A percentile compares a stretch with the other conserved stretches of the same genome.
These are phyloP conservation scores for Fragum sueziense DNA, from an alignment of 2,888 invertebrate genomes.

Conservation along the genomic window DNA sequence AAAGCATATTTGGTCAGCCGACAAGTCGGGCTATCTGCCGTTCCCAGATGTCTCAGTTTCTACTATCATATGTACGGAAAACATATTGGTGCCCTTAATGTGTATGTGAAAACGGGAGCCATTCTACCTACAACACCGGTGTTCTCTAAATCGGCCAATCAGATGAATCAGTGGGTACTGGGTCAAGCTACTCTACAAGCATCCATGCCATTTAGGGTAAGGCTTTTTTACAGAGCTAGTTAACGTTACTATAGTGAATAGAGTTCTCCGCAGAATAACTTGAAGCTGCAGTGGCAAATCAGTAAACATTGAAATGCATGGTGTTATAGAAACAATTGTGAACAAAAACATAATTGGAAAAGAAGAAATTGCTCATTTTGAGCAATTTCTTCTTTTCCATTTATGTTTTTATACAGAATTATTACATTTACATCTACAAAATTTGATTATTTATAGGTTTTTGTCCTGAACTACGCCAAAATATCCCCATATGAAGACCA, in stretches of 20 bases:
- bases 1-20: conserved; percentile 69
- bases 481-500: no score
- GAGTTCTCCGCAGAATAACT: no score
- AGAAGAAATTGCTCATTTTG: background rate
- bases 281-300: no score
- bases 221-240: background rate
- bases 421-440: background rate
- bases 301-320: no score
- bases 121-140: conserved; percentile 59
- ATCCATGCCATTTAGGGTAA: conserved; percentile 59
- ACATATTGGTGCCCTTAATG: conserved; percentile 67
- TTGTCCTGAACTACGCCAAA: no score
- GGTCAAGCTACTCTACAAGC: conserved; percentile 66
- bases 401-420: no score
- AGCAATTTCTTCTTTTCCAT: background rate
- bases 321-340: no score
- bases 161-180: conserved; percentile 71
- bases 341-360: no score
- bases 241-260: background rate
- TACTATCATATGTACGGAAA: conserved; percentile 73
- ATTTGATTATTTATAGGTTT: no score
- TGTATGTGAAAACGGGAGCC: conserved; percentile 64
- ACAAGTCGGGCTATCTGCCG: conserved; percentile 44
- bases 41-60: conserved; percentile 71
- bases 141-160: conserved; percentile 68